phyloP scores from a whole-genome alignment of 1,140 invertebrate genomes.

The Zaprionus inermis region DNA sequence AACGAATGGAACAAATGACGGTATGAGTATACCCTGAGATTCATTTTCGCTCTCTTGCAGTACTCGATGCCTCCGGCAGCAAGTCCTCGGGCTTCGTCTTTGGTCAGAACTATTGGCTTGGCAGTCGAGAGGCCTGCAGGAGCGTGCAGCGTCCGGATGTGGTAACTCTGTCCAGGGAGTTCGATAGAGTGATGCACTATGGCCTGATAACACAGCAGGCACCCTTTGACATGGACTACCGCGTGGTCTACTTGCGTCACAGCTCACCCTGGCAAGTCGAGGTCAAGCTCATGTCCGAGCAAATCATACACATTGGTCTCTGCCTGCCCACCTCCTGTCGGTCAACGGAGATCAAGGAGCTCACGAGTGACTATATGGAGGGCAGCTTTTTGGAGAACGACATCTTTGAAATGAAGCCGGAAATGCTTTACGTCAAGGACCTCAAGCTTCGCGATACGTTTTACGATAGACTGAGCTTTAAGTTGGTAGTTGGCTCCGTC shows the following conservation, averaged over 20 bases:
- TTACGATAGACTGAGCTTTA: conserved; percentile 65
- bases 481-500: conserved; percentile 59
- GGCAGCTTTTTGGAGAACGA: conserved; percentile 63
- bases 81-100: conserved; percentile 76
- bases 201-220: conserved; percentile 70
- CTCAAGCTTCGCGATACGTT: conserved; percentile 65
- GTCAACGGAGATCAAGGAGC: conserved; percentile 66
- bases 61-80: conserved; percentile 76
- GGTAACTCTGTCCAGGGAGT: conserved; percentile 73
- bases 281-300: conserved; percentile 78
- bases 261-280: conserved; percentile 82
- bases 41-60: conserved; percentile 43
- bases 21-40: not conserved
- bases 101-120: conserved; percentile 83
- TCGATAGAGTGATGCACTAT: conserved; percentile 72
- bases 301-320: conserved; percentile 79
- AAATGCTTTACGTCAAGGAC: conserved; percentile 79
- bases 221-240: conserved; percentile 78
- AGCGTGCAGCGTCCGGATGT: conserved; percentile 60
- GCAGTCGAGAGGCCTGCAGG: conserved; percentile 69
- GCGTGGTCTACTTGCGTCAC: conserved; percentile 77
- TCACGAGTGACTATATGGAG: conserved; percentile 65
- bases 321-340: conserved; percentile 76
- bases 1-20: too few species aligned
- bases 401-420: conserved; percentile 72